These are phyloP conservation scores for Caranx melampygus DNA, from an alignment of 2,113 vertebrate genomes.

Conservation along the genomic window DNA sequence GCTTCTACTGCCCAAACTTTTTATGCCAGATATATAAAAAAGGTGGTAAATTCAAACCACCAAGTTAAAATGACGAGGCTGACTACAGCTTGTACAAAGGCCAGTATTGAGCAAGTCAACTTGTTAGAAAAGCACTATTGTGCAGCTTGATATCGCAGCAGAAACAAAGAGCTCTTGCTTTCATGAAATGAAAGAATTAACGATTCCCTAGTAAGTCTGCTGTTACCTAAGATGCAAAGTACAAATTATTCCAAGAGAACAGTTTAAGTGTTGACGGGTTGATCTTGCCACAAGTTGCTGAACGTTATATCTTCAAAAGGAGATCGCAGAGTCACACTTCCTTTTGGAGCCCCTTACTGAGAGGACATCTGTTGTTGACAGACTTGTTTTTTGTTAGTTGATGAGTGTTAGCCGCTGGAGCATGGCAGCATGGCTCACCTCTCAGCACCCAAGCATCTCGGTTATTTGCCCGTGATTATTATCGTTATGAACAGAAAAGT, in stretches of 20 bases:
- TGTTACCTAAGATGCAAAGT: conserved; percentile 28
- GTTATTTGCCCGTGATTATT: conserved; percentile 6
- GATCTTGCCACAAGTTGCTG: conserved; percentile 7
- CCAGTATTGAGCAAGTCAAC: not conserved
- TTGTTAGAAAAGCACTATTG: not conserved
- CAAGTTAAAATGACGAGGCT: not conserved
- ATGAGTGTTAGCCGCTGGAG: conserved; percentile 18
- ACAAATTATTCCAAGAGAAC: conserved; percentile 25
- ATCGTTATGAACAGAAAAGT: not conserved
- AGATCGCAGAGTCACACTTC: conserved; percentile 32
- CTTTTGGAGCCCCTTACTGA: conserved; percentile 30
- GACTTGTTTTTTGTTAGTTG: conserved; percentile 44
- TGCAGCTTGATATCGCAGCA: conserved; percentile 36
- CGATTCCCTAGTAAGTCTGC: conserved; percentile 3
- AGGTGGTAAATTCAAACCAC: not conserved
- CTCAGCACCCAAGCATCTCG: conserved; percentile 8
- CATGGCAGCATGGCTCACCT: not conserved
- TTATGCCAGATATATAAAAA: not conserved
- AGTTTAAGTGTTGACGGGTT: conserved; percentile 2
- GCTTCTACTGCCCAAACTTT: conserved; percentile 35
- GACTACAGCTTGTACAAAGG: not conserved
- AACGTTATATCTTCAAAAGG: conserved; percentile 15
- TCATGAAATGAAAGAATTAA: conserved; percentile 32
- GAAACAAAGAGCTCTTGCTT: conserved; percentile 57
- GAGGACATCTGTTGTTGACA: conserved; percentile 66